Base-by-base conservation (phyloP, 2,888 invertebrate genomes). In the Parnassius mnemosyne region DNA sequence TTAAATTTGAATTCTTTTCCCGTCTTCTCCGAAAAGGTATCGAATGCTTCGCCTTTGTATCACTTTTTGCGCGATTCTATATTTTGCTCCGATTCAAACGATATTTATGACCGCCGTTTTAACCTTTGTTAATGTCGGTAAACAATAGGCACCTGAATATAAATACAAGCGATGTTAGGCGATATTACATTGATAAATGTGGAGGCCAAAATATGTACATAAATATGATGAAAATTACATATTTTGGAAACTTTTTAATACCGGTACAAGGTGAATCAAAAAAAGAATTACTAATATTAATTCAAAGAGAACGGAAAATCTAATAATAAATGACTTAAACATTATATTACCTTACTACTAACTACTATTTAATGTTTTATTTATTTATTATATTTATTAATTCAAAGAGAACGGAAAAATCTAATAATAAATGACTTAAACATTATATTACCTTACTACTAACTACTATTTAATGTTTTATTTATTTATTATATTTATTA, bases 1-100 rank as follows among this genome's bases (percentile, higher is more conserved):
- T 86, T 83, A 81, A 85, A 89, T 87, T 88, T 87, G 83, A 85
- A 90, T 89, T 90, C 89, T 87, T 88, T 87, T 78, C 80, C 82
- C 80, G 84, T 87, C 82, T 91, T 90, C 90, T 87, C 83, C 84
- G 89, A 90, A 91, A 88, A 85, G 86, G 86, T 84, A 89, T 87
- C 85, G 86, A 82, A 88, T 88, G 81, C 85, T 83, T 87, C 85
- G 86, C 89, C 90, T 90, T 90, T 91, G 90, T 91, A 87, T 86
- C 83, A 87, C 89, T 91, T 91, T 90, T 90, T 90, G 87, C 81
- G 78, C 77, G 76, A 84, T 80, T 77, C 78, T 78, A 76, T 79
- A 84, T 81, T 79, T 80, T 83, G 85, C 81, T 84, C 73, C 74
- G 79, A 83, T 81, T 81, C 79, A 71, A 75, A 78, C 82, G 82